Evolutionary conservation across 1,140 invertebrate species (phyloP), one percentile per base, ranked within the genome.

Genomic region (Heliothis virescens): DNA sequence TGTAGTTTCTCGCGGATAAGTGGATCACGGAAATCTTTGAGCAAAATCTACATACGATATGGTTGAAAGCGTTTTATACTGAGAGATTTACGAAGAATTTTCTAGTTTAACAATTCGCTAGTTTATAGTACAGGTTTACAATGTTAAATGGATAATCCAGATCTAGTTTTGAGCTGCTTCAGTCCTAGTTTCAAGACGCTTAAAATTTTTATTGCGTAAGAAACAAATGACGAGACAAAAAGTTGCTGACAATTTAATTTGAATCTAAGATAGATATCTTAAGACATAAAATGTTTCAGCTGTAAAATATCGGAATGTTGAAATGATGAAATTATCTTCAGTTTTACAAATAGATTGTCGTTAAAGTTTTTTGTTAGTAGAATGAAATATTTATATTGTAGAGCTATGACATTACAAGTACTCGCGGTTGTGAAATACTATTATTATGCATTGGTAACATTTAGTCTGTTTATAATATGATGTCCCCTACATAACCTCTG

Each of bases 331-430:
- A 47, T 41, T 63, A 9, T 63, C 4, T 63, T 63, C 2, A n/a
- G 34, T 34, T 63, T 47, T 41, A 47, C 29, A 63, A 63, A 63
- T 63, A 63, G n/a, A 63, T 29, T 9, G 62, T 63, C 62, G 62
- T 47, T 10, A 47, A 63, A 41, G n/a, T 47, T 63, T 63, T 63
- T 63, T 41, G n/a, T 34, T 1, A 59, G n/a, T n/a, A 47, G 9
- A 29, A 34, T 41, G n/a, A 63, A 15, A 16, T 63, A 63, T 63
- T 34, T 63, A 47, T 26, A 41, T 7, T 10, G 21, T 41, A 41
- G 29, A 16, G 62, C 62, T n/a, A 63, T 34, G 62, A 47, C 26
- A 63, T 41, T 63, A 47, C 4, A 41, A 63, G 47, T 29, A 29
- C 21, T 60, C 15, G 13, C 21, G 26, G 21, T 26, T 41, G 34